phyloP scores from a whole-genome alignment of 2,888 invertebrate genomes.

The Gastrophysa polygoni region DNA sequence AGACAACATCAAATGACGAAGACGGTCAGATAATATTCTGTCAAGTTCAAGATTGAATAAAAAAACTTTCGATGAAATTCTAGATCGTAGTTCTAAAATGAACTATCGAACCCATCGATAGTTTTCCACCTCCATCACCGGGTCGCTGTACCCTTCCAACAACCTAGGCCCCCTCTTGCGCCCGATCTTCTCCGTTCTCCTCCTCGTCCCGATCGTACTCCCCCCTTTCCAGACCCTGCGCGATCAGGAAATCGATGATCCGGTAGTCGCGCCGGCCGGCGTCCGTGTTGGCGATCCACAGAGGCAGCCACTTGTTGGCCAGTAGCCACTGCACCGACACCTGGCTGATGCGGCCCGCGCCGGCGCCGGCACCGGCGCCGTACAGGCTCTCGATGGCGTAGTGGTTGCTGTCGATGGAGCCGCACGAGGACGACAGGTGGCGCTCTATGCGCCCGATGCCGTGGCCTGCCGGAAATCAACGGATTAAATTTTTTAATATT shows the following conservation, averaged over 20 bases:
- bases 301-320: conserved; percentile 69
- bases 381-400: conserved; percentile 59
- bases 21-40: too few relatives aligned
- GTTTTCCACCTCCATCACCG: too few relatives aligned
- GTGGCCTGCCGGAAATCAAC: conserved; percentile 46
- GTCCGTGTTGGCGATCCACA: conserved; percentile 65
- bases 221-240: conserved; percentile 49
- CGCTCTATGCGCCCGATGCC: conserved; percentile 64
- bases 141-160: too few relatives aligned
- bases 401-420: conserved; percentile 61
- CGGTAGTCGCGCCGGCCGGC: conserved; percentile 58
- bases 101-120: too few relatives aligned
- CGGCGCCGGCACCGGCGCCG: conserved; percentile 49
- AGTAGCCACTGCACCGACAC: conserved; percentile 70
- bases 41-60: too few relatives aligned
- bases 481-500: too few relatives aligned
- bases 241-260: conserved; percentile 54
- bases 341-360: conserved; percentile 63
- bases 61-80: too few relatives aligned
- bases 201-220: conserved; percentile 34
- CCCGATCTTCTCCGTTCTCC: background rate
- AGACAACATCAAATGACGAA: too few relatives aligned
- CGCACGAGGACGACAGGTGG: conserved; percentile 70
- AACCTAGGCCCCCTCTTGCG: conserved; percentile 2
- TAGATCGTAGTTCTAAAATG: too few relatives aligned